phyloP scores from a whole-genome alignment of 2,888 invertebrate genomes.

The Capitulum mitella region DNA sequence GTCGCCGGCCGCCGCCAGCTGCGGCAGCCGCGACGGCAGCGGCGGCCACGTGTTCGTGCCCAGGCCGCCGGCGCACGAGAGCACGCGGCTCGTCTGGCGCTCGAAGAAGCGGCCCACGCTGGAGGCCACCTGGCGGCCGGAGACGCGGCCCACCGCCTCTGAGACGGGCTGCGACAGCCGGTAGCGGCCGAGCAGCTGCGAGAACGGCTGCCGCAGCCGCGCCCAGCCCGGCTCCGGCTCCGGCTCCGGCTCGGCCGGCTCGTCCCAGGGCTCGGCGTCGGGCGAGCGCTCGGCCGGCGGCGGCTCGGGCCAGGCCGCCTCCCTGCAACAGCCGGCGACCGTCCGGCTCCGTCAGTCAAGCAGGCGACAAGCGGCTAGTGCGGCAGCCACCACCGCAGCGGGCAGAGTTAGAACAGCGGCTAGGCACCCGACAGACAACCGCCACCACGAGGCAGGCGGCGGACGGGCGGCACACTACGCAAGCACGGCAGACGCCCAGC shows the following conservation, averaged over 20 bases:
- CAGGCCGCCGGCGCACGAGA: slow-evolving; percentile 11
- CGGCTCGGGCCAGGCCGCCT: not conserved
- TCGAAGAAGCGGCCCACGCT: slow-evolving; percentile 12
- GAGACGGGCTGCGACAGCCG: slow-evolving; percentile 11
- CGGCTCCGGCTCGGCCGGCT: no score
- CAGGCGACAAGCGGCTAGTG: not conserved
- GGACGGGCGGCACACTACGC: no score
- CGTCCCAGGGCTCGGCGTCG: no score
- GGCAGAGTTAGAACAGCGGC: no score
- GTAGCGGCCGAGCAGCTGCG: slow-evolving; percentile 5
- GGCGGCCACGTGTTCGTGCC: slow-evolving; percentile 19
- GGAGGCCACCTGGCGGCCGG: not conserved
- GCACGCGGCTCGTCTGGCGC: slow-evolving; percentile 17
- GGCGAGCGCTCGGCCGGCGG: not conserved
- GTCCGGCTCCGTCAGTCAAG: not conserved
- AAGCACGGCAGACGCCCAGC: no score
- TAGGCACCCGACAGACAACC: no score
- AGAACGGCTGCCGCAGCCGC: slow-evolving; percentile 8
- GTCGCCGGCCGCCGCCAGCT: slow-evolving; percentile 27
- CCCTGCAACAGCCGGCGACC: not conserved
- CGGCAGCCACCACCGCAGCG: no score
- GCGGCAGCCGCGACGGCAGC: slow-evolving; percentile 26
- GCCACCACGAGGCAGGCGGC: no score
- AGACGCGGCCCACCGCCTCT: not conserved
- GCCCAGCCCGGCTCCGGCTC: not conserved